A percentile compares a stretch with the other conserved stretches of the same genome.
These are phyloP conservation scores for Syrmaticus mikado DNA, from an alignment of 2,113 vertebrate genomes.

Conservation along the genomic window DNA sequence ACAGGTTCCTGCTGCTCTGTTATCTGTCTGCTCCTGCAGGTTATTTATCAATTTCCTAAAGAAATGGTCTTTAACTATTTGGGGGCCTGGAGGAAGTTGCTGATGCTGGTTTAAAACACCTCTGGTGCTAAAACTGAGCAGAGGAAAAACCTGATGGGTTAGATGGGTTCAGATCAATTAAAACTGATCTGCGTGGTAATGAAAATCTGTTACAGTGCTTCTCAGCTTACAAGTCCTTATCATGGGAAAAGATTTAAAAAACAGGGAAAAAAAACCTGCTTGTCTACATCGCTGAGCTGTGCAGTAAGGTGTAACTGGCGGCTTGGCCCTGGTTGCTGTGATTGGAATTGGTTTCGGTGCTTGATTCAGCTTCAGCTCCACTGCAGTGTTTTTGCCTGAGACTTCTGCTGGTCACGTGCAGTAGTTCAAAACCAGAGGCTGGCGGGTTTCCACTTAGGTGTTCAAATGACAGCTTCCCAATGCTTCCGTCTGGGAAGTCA, in stretches of 20 bases:
- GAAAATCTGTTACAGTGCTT: neutral
- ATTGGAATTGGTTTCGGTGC: neutral
- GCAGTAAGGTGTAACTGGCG: neutral
- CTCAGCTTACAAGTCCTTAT: neutral
- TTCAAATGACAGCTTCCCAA: neutral
- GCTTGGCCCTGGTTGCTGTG: neutral
- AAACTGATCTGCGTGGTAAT: neutral
- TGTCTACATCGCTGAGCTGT: neutral
- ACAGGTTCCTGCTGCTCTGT: constrained; percentile 7
- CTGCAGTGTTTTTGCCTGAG: neutral
- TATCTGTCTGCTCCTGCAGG: constrained; percentile 9
- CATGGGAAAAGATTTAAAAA: neutral
- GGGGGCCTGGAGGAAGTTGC: constrained; percentile 2
- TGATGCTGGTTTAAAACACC: neutral
- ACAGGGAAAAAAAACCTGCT: neutral
- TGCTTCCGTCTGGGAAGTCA: neutral
- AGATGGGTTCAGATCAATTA: neutral
- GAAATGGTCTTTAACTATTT: neutral
- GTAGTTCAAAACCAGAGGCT: neutral
- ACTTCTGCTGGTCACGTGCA: neutral
- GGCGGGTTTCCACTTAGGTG: neutral
- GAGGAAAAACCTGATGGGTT: neutral
- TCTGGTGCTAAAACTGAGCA: neutral
- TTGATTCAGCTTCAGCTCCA: neutral
- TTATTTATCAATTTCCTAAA: constrained; percentile 39